Percentiles rank a stretch among this genome's conserved stretches.
Evolutionary conservation across 2,113 vertebrate species (phyloP).

Genomic region (Sceloporus tristichus): DNA sequence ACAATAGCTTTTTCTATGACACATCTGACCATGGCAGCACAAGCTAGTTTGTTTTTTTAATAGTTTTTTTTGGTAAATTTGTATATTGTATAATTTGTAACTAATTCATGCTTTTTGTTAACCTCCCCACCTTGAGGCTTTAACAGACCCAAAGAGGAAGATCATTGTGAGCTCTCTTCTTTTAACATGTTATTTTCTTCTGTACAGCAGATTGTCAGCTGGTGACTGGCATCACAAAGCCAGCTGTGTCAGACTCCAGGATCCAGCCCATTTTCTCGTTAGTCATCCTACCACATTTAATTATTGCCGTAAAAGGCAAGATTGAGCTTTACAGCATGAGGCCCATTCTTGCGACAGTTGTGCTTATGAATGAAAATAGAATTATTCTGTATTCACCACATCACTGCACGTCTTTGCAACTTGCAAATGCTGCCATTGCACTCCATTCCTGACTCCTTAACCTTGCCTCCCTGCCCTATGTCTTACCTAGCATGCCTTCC

Average conservation of each 20-base stretch:
- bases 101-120: constrained; percentile 39
- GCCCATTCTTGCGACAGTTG: too few relatives aligned
- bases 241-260: not conserved
- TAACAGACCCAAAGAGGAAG: constrained; percentile 9
- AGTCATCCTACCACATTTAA: constrained; percentile 22
- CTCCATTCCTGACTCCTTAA: too few relatives aligned
- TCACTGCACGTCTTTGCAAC: too few relatives aligned
- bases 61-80: constrained; percentile 34
- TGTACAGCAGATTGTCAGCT: not conserved
- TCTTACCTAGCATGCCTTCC: too few relatives aligned
- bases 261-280: constrained; percentile 25
- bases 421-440: too few relatives aligned
- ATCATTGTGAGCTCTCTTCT: not conserved
- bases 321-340: not conserved
- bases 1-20: not conserved
- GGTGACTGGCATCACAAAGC: constrained; percentile 20
- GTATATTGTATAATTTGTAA: constrained; percentile 43
- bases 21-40: constrained; percentile 19
- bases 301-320: constrained; percentile 34
- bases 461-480: too few relatives aligned
- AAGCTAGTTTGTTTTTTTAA: constrained; percentile 35
- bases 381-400: too few relatives aligned
- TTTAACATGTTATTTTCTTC: constrained; percentile 20
- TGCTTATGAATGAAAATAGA: too few relatives aligned
- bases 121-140: not conserved